These are phyloP conservation scores for Drosophila subobscura DNA, from an alignment of 1,140 invertebrate species.

Conservation along the genomic window DNA sequence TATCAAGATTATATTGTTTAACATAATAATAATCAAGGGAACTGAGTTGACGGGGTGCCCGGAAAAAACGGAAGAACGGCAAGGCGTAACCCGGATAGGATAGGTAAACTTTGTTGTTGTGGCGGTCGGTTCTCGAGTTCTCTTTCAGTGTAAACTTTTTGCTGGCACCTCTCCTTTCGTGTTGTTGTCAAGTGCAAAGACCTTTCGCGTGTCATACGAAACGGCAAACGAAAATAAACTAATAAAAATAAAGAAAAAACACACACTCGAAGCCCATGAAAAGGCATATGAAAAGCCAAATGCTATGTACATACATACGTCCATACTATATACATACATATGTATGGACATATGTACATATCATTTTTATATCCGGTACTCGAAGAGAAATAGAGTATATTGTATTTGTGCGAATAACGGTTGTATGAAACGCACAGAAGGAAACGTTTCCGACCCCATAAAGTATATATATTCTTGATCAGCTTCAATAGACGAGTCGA, in stretches of 20 bases:
- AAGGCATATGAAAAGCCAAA: too few relatives aligned
- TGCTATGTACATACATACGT: constrained; percentile 30
- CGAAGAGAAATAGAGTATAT: too few relatives aligned
- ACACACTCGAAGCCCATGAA: constrained; percentile 34
- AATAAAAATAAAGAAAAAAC: constrained; percentile 54
- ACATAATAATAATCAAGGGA: constrained; percentile 34
- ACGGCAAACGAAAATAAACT: constrained; percentile 41
- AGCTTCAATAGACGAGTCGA: too few relatives aligned
- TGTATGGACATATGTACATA: too few relatives aligned
- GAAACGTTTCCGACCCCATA: too few relatives aligned
- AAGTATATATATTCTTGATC: too few relatives aligned
- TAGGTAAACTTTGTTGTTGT: constrained; percentile 10
- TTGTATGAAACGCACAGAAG: too few relatives aligned
- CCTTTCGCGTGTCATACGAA: constrained; percentile 68
- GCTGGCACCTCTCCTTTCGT: constrained; percentile 44
- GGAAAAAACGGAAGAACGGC: background rate
- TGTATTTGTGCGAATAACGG: too few relatives aligned
- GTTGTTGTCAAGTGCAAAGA: constrained; percentile 71
- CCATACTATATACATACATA: too few relatives aligned
- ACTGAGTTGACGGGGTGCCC: constrained; percentile 15
- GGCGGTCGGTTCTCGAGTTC: constrained; percentile 17
- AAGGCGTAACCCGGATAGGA: too few relatives aligned
- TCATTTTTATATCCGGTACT: too few relatives aligned
- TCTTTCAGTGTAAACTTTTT: constrained; percentile 19
- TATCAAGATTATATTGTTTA: constrained; percentile 50